phyloP scores from a whole-genome alignment of 2,113 vertebrate genomes.

The Clarias magur region DNA sequence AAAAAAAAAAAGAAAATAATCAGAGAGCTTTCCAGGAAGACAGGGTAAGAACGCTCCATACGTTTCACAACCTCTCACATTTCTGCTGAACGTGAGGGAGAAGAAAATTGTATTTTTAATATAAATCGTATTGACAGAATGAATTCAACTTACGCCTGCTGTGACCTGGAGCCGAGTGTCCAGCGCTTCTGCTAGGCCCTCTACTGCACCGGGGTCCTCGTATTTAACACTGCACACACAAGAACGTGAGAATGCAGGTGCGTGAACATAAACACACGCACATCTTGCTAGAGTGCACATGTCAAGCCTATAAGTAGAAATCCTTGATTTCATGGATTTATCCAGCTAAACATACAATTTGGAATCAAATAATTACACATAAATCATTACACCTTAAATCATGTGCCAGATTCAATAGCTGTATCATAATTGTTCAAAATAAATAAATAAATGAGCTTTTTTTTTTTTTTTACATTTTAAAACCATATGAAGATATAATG shows the following conservation, averaged over 20 bases:
- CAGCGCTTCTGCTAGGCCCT: slow-evolving; percentile 74
- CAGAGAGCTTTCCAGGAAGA: background rate
- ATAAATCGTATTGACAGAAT: background rate
- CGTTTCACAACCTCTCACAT: background rate
- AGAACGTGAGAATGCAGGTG: background rate
- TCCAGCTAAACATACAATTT: background rate
- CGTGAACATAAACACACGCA: slow-evolving; percentile 2
- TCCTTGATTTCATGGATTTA: background rate
- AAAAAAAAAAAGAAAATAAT: too few relatives aligned
- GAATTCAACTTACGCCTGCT: slow-evolving; percentile 64
- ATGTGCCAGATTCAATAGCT: background rate
- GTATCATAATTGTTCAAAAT: background rate
- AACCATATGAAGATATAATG: too few relatives aligned
- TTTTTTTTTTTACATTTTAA: background rate
- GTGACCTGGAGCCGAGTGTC: slow-evolving; percentile 77
- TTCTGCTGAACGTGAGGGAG: background rate
- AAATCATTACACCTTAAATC: background rate
- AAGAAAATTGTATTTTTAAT: background rate
- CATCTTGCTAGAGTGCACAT: background rate
- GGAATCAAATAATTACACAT: background rate
- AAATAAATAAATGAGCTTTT: background rate
- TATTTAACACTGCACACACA: slow-evolving; percentile 69
- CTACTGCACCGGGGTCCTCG: slow-evolving; percentile 74
- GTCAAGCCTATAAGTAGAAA: background rate
- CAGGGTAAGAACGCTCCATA: background rate